A percentile compares a stretch with the other conserved stretches of the same genome.
These are phyloP conservation scores for Kradibia gibbosae DNA, from an alignment of 1,140 invertebrate genomes.

Conservation along the genomic window DNA sequence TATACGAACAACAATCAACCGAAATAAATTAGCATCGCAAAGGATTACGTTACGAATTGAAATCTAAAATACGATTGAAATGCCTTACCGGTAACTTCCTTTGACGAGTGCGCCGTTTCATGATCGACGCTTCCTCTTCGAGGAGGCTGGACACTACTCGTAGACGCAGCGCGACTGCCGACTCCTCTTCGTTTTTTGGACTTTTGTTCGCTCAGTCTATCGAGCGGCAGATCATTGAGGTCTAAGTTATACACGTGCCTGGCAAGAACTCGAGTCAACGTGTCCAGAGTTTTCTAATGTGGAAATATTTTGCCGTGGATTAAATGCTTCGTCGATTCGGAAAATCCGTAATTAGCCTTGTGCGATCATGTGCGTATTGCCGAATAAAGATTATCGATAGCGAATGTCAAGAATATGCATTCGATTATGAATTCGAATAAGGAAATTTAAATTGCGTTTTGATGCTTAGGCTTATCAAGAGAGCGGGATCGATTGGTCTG, in stretches of 20 bases:
- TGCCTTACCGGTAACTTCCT: slow-evolving; percentile 60
- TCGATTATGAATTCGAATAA: too few relatives aligned
- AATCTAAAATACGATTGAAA: background rate
- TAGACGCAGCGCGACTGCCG: slow-evolving; percentile 69
- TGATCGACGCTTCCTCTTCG: slow-evolving; percentile 66
- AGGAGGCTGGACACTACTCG: slow-evolving; percentile 67
- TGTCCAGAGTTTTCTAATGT: slow-evolving; percentile 94
- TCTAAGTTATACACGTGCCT: slow-evolving; percentile 95
- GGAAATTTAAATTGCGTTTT: too few relatives aligned
- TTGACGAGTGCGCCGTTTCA: slow-evolving; percentile 62
- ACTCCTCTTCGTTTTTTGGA: slow-evolving; percentile 78
- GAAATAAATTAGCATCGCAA: too few relatives aligned
- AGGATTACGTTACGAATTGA: too few relatives aligned
- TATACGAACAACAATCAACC: too few relatives aligned
- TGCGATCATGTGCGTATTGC: background rate
- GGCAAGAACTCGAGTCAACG: slow-evolving; percentile 91
- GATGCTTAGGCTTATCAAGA: too few relatives aligned
- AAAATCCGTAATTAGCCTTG: background rate
- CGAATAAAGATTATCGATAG: background rate
- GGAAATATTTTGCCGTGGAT: slow-evolving; percentile 38
- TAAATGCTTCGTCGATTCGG: background rate
- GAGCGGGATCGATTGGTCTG: too few relatives aligned
- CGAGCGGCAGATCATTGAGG: slow-evolving; percentile 89
- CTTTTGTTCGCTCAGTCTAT: slow-evolving; percentile 88
- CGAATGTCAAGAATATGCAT: too few relatives aligned